These are phyloP conservation scores for Cacoxenus indagator DNA, from an alignment of 2,888 invertebrate species.

Conservation along the genomic window DNA sequence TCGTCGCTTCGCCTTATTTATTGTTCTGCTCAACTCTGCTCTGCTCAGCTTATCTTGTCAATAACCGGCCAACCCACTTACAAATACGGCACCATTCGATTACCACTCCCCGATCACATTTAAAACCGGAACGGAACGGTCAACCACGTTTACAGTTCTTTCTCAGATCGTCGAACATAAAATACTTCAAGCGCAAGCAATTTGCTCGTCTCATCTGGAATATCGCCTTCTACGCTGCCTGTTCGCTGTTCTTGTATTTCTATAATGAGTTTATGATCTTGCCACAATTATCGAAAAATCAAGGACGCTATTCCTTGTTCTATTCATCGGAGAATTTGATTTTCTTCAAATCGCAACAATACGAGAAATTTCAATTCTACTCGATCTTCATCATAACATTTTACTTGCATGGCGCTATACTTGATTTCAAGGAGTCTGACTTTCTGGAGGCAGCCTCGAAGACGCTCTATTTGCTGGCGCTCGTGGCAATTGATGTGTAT, in stretches of 20 bases:
- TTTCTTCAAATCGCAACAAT: slow-evolving; percentile 68
- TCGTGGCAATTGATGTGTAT: slow-evolving; percentile 65
- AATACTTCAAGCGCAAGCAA: slow-evolving; percentile 68
- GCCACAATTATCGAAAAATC: slow-evolving; percentile 67
- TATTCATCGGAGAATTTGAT: slow-evolving; percentile 69
- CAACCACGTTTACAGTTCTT: slow-evolving; percentile 65
- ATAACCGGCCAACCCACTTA: neutral
- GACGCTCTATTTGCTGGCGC: slow-evolving; percentile 61
- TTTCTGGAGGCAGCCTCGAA: slow-evolving; percentile 67
- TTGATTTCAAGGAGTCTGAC: slow-evolving; percentile 67
- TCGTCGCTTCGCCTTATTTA: neutral
- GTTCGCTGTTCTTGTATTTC: slow-evolving; percentile 66
- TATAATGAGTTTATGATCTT: slow-evolving; percentile 70
- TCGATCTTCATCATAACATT: slow-evolving; percentile 69
- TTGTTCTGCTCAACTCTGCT: no score
- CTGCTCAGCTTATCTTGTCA: slow-evolving; percentile 2
- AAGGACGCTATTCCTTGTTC: slow-evolving; percentile 68
- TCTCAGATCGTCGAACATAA: slow-evolving; percentile 66
- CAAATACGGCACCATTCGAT: no score
- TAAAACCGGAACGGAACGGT: no score
- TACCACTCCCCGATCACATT: no score
- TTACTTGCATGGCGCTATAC: slow-evolving; percentile 66
- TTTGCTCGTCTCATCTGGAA: slow-evolving; percentile 69
- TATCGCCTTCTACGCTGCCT: slow-evolving; percentile 68
- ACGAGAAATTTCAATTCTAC: slow-evolving; percentile 69